Percentiles rank a stretch among this genome's conserved stretches.
Conservation (phyloP, 2,797 vertebrate species). For the Bradypus variegatus region DNA sequence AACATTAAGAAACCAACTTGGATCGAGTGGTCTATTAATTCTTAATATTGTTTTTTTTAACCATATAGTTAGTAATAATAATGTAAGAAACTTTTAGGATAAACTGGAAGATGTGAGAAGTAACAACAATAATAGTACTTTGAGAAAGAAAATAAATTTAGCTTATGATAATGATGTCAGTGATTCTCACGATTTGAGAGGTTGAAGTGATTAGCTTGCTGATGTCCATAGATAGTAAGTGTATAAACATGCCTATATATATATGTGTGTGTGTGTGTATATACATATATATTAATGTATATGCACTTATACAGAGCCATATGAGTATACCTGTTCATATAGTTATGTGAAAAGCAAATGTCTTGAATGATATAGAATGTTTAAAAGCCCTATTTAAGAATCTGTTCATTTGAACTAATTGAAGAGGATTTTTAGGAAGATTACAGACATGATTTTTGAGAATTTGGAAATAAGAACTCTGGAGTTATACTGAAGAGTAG, state of each 20-base stretch:
- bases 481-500: neutral
- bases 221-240: neutral
- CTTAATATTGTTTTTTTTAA: conserved; percentile 3
- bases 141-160: conserved; percentile 22
- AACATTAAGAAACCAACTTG: conserved; percentile 29
- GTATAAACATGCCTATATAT: neutral
- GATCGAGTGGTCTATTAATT: conserved; percentile 33
- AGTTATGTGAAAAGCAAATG: neutral
- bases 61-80: neutral
- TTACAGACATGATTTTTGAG: neutral
- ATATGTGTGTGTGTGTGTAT: neutral
- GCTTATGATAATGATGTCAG: neutral
- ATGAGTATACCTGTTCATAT: neutral
- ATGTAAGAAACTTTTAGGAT: conserved; percentile 20
- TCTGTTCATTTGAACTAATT: neutral
- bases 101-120: conserved; percentile 25
- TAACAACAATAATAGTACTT: conserved; percentile 28
- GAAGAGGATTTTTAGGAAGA: neutral
- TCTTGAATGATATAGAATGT: neutral
- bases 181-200: neutral
- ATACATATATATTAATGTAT: neutral
- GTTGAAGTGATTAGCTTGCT: neutral
- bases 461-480: neutral
- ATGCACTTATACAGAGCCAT: neutral
- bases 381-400: neutral